Conservation (phyloP, 2,888 invertebrate genomes). For the Halictus quadricinctus region DNA sequence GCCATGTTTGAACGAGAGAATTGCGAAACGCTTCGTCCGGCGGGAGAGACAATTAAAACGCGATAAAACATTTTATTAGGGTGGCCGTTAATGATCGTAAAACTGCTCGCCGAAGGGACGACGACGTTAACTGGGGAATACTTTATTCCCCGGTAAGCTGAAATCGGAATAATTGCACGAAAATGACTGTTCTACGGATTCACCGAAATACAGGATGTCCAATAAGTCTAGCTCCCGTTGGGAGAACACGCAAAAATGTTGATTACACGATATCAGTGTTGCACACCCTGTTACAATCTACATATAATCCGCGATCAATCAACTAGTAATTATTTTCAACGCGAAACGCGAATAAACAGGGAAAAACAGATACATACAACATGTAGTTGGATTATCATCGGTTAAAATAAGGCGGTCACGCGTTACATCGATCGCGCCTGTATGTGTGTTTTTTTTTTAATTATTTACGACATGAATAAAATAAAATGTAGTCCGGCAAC, state of each 20-base stretch:
- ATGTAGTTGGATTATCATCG: neutral
- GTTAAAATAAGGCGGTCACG: neutral
- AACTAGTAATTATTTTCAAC: neutral
- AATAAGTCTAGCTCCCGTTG: neutral
- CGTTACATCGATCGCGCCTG: neutral
- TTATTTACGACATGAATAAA: neutral
- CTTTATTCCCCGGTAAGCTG: neutral
- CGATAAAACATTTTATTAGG: slow-evolving; percentile 26
- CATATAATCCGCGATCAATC: neutral
- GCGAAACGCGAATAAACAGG: neutral
- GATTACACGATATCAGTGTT: neutral
- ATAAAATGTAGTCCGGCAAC: neutral
- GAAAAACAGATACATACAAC: neutral
- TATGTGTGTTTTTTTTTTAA: neutral
- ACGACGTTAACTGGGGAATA: neutral
- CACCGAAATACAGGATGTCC: neutral
- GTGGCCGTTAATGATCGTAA: slow-evolving; percentile 13
- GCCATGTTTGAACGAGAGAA: neutral
- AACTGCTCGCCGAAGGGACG: slow-evolving; percentile 1
- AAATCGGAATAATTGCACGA: slow-evolving; percentile 7
- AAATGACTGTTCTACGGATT: neutral
- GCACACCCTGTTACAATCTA: neutral
- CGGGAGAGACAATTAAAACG: slow-evolving; percentile 26
- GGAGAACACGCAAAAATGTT: neutral
- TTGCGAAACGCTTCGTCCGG: slow-evolving; percentile 14